These are phyloP conservation scores for Gadus chalcogrammus DNA, from an alignment of 2,113 vertebrate genomes.

Conservation along the genomic window DNA sequence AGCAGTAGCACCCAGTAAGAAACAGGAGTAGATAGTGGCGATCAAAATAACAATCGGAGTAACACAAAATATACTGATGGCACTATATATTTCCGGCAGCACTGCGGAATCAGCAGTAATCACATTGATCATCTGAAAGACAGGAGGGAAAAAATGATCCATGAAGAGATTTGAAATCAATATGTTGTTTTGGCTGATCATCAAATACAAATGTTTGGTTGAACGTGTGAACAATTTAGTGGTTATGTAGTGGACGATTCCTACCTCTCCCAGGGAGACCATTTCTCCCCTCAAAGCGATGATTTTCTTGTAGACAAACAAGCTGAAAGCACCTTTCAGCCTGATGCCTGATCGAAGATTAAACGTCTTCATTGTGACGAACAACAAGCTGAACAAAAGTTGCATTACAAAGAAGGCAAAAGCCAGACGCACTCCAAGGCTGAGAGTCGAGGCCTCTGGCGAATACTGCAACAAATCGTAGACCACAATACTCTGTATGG, in stretches of 20 bases:
- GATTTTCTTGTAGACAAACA: constrained; percentile 73
- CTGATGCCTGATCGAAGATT: constrained; percentile 75
- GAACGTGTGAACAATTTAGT: no score
- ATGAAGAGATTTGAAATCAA: no score
- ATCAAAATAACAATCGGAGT: constrained; percentile 64
- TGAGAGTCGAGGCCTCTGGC: neutral
- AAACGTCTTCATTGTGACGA: constrained; percentile 73
- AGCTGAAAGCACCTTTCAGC: constrained; percentile 73
- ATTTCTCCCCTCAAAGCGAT: constrained; percentile 68
- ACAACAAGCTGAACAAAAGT: constrained; percentile 67
- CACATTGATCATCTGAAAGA: constrained; percentile 73
- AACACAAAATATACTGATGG: constrained; percentile 64
- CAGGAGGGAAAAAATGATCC: constrained; percentile 3
- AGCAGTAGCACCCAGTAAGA: constrained; percentile 73
- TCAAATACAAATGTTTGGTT: no score
- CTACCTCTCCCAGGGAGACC: constrained; percentile 78
- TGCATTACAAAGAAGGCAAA: constrained; percentile 71
- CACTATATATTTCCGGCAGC: constrained; percentile 75
- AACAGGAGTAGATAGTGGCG: constrained; percentile 67
- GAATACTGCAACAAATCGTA: constrained; percentile 68
- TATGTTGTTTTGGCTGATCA: no score
- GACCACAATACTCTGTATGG: constrained; percentile 71
- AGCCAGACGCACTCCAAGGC: constrained; percentile 67
- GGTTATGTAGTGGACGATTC: no score
- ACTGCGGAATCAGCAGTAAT: constrained; percentile 75